phyloP scores from a whole-genome alignment of 2,888 invertebrate species.

The Thecocarcelia acutangulata region DNA sequence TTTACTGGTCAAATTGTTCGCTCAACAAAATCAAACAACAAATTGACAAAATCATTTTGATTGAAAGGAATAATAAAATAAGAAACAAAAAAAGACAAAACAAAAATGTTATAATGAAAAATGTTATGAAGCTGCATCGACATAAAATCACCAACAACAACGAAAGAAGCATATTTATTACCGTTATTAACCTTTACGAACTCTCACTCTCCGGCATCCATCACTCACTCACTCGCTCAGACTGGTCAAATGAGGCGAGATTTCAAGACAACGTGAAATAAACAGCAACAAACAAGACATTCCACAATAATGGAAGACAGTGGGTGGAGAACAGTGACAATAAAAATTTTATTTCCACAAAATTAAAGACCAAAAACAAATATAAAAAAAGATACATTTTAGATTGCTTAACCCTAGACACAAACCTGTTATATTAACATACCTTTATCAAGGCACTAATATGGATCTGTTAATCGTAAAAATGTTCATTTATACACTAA shows the following conservation, averaged over 20 bases:
- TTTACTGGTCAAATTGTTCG: slow-evolving; percentile 50
- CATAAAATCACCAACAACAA: slow-evolving; percentile 13
- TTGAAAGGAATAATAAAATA: slow-evolving; percentile 49
- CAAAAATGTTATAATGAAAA: slow-evolving; percentile 61
- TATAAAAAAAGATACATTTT: too few species aligned
- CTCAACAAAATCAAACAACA: slow-evolving; percentile 53
- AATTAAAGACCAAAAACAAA: too few species aligned
- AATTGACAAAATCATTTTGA: slow-evolving; percentile 61
- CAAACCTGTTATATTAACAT: too few species aligned
- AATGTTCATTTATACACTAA: too few species aligned
- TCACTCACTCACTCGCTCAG: slow-evolving; percentile 48
- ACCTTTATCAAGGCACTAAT: too few species aligned
- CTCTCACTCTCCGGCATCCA: slow-evolving; percentile 67
- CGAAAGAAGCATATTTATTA: slow-evolving; percentile 61
- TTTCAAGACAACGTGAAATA: slow-evolving; percentile 46
- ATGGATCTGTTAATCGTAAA: too few species aligned
- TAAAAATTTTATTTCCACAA: not conserved
- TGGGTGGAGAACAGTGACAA: slow-evolving; percentile 39
- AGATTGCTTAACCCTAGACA: too few species aligned
- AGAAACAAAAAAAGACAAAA: slow-evolving; percentile 4
- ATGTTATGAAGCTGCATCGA: slow-evolving; percentile 32
- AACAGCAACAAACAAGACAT: slow-evolving; percentile 27
- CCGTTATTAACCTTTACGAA: slow-evolving; percentile 69
- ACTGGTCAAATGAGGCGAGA: slow-evolving; percentile 62
- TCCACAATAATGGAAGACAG: slow-evolving; percentile 5